phyloP scores from a whole-genome alignment of 2,113 vertebrate species.

The Noctilio leporinus region DNA sequence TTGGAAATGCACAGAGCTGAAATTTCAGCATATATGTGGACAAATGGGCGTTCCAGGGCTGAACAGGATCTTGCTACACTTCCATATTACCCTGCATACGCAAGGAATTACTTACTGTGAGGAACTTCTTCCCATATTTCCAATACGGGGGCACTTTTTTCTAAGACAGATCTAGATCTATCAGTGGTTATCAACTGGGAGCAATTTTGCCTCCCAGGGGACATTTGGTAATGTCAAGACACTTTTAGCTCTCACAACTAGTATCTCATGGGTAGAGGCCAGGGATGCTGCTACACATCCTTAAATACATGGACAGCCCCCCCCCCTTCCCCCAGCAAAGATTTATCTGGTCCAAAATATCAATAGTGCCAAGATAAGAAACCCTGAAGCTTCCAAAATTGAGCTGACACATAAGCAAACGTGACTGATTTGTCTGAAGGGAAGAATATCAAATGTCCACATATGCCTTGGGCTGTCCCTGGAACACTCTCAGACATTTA shows the following conservation, averaged over 20 bases:
- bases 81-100: background rate
- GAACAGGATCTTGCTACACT: background rate
- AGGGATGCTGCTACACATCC: background rate
- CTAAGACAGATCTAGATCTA: background rate
- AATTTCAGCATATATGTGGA: background rate
- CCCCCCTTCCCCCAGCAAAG: background rate
- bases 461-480: background rate
- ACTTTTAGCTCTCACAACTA: background rate
- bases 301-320: background rate
- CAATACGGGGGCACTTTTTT: background rate
- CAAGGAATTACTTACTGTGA: background rate
- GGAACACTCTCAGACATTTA: background rate
- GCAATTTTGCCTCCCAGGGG: background rate
- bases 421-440: background rate
- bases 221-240: background rate
- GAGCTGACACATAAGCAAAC: background rate
- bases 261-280: background rate
- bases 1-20: background rate
- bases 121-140: background rate
- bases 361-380: background rate
- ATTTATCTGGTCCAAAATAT: slow-evolving; percentile 18
- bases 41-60: background rate
- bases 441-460: background rate
- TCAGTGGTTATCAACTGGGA: background rate
- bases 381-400: background rate